Percentiles rank a stretch among this genome's conserved stretches.
These are phyloP conservation scores for Esperia sulphurella DNA, from an alignment of 2,888 invertebrate genomes.

Conservation along the genomic window DNA sequence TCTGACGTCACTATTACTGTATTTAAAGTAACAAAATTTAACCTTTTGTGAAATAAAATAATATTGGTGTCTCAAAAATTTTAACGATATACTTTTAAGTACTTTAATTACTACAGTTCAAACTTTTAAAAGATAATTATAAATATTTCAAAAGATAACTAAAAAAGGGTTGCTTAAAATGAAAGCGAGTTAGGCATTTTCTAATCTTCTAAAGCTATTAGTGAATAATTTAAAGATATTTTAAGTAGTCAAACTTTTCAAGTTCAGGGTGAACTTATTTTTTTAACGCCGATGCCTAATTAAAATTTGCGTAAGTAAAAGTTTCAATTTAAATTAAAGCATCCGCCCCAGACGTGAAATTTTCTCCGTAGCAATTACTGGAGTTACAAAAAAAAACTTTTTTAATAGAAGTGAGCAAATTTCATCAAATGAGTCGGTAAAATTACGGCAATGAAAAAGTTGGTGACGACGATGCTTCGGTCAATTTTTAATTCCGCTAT, in stretches of 20 bases:
- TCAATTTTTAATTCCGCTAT: conserved; percentile 20
- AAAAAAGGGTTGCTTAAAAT: neutral
- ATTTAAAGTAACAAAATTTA: neutral
- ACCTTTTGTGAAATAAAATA: too few relatives aligned
- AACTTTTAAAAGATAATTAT: neutral
- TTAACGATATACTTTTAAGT: too few relatives aligned
- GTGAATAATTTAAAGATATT: conserved; percentile 3
- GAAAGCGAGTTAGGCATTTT: neutral
- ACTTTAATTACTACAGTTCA: neutral
- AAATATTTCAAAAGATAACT: neutral
- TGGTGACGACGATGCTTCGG: conserved; percentile 15
- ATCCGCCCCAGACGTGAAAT: conserved; percentile 35
- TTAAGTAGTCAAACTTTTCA: conserved; percentile 1
- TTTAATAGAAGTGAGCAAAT: conserved; percentile 40
- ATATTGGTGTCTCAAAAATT: too few relatives aligned
- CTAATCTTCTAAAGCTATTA: conserved; percentile 2
- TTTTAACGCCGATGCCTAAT: conserved; percentile 21
- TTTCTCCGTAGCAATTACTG: conserved; percentile 33
- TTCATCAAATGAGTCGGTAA: conserved; percentile 26
- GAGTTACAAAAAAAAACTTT: conserved; percentile 36
- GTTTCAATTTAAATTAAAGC: conserved; percentile 43
- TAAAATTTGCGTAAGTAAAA: conserved; percentile 34
- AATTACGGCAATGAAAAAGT: conserved; percentile 38
- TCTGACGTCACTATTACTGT: neutral
- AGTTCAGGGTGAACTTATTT: neutral